Conservation (phyloP, 1,140 invertebrate genomes). For the Thalassaphorura encarpata region DNA sequence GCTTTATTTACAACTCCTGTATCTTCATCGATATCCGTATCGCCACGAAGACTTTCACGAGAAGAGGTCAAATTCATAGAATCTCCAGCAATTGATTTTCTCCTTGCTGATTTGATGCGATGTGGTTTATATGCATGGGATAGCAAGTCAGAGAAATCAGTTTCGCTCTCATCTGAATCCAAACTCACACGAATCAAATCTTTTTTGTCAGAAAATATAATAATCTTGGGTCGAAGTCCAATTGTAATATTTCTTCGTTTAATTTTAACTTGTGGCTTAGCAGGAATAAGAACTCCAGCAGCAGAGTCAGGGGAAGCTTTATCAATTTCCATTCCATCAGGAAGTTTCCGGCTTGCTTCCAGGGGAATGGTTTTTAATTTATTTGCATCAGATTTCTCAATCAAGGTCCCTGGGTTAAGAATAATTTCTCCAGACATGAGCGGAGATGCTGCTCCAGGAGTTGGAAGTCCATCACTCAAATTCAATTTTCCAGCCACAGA, state of each 20-base stretch:
- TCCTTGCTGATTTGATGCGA: conserved; percentile 6
- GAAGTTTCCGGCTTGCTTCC: too few species aligned
- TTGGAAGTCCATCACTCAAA: too few species aligned
- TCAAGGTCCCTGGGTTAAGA: too few species aligned
- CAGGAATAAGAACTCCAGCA: too few species aligned
- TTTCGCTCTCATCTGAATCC: conserved; percentile 27
- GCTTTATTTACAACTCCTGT: conserved; percentile 23
- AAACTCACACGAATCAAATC: conserved; percentile 28
- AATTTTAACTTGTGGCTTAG: too few species aligned
- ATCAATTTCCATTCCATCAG: too few species aligned
- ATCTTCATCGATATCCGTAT: conserved; percentile 1
- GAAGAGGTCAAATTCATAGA: conserved; percentile 11
- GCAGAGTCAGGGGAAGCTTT: too few species aligned
- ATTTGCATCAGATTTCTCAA: too few species aligned
- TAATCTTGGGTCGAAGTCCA: conserved; percentile 25
- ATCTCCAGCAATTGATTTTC: conserved; percentile 18
- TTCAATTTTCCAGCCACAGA: too few species aligned
- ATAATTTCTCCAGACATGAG: too few species aligned
- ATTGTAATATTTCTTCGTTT: conserved; percentile 17
- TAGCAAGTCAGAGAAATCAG: conserved; percentile 13
- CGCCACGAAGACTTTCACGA: conserved; percentile 10
- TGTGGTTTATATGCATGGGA: not conserved
- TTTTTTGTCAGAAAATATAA: conserved; percentile 30
- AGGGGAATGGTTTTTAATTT: too few species aligned
- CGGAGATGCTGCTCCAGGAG: too few species aligned